Evolutionary conservation across 2,888 invertebrate species (phyloP).

Genomic region (Desoria tigrina): DNA sequence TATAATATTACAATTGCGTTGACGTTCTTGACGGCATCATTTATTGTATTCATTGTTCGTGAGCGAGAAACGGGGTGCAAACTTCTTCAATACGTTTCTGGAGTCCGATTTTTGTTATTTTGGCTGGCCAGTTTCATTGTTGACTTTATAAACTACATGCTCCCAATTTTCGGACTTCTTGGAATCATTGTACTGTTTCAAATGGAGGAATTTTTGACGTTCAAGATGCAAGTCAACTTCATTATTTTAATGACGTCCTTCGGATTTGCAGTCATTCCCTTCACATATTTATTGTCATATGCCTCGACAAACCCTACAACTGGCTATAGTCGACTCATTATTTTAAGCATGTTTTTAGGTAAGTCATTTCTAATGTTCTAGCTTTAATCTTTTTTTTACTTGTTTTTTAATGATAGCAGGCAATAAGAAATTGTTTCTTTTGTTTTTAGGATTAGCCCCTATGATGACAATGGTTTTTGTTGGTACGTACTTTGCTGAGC

Average conservation of each 20-base stretch:
- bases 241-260: slow-evolving; percentile 66
- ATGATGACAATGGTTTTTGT: slow-evolving; percentile 7
- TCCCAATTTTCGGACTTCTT: slow-evolving; percentile 64
- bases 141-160: slow-evolving; percentile 67
- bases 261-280: slow-evolving; percentile 71
- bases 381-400: neutral
- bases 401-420: no score
- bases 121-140: slow-evolving; percentile 72
- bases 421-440: no score
- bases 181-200: slow-evolving; percentile 60
- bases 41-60: slow-evolving; percentile 62
- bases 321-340: slow-evolving; percentile 72
- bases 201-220: slow-evolving; percentile 42
- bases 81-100: slow-evolving; percentile 72
- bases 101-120: slow-evolving; percentile 67
- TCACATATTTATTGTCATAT: slow-evolving; percentile 64
- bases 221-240: slow-evolving; percentile 34
- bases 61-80: slow-evolving; percentile 71
- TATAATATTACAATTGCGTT: slow-evolving; percentile 72
- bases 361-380: slow-evolving; percentile 53
- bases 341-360: slow-evolving; percentile 74
- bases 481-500: neutral
- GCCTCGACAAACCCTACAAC: slow-evolving; percentile 69
- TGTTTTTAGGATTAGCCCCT: neutral
- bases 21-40: slow-evolving; percentile 65